Evolutionary conservation across 1,140 invertebrate species (phyloP), one percentile per base, ranked within the genome.

Genomic region (Drosophila triauraria): DNA sequence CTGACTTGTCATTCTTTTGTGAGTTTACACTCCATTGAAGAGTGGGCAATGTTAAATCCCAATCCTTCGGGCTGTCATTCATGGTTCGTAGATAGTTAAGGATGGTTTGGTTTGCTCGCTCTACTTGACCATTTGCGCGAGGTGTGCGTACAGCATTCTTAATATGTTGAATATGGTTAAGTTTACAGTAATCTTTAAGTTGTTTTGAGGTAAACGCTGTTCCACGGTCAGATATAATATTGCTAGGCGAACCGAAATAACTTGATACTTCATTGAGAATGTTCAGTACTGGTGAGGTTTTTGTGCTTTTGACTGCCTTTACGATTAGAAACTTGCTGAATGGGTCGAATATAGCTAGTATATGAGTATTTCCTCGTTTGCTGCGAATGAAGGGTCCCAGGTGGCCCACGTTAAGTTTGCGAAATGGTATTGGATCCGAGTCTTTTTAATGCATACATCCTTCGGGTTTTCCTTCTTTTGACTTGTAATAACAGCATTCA

Each of bases 331-430:
- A 20, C 15, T 44, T 17, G 15, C n/a, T 44, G n/a, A 44, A 44
- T 9, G 17, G 8, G 3, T 44, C n/a, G n/a, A 8, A 44, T 20
- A 44, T 20, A 9, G 44, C 44, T 46, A 20, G 15, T 3, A 46
- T 10, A 20, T 46, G 43, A n/a, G 44, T 30, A 53, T 56, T 56
- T 56, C 17, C 17, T 12, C n/a, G 53, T 20, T 56, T 42, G 30
- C 53, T 56, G 9, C 53, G 32, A 42, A 23, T 20, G 13, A 56
- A 56, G 23, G 35, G 32, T 23, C 38, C 10, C 7, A 56, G 15
- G 40, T 40, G 32, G 23, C 25, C 35, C 17, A 20, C 32, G 9
- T 38, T 17, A 54, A 54, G 51, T 17, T 8, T 20, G 10, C 44
- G 8, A 20, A 20, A 23, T 17, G 17, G 17, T 20, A 46, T 17